Evolutionary conservation across 2,797 vertebrate genomes (phyloP), one percentile per base, ranked within the genome.

Genomic region (Rhinoraja longicauda): DNA sequence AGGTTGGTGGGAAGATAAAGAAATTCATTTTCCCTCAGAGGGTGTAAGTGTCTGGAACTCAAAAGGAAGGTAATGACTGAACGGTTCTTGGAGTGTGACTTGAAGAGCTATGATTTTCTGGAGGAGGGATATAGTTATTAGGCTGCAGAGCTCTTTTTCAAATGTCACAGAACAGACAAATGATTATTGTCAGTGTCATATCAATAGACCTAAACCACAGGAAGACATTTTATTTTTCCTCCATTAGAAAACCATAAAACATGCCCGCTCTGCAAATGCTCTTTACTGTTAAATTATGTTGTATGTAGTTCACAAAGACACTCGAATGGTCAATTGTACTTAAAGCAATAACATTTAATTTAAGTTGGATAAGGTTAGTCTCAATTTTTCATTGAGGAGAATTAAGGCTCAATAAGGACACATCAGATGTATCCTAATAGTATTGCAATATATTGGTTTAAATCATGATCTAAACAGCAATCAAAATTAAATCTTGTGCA

Each of bases 331-430:
- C 62, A 90, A 70, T 21, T 90, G 86, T 90, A 70, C 6, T 90
- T 90, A 39, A 90, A 70, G 32, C 64, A 90, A 72, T 90, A 70
- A 90, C n/a, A 90, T 90, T 90, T 45, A 67, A 90, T 45, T 90
- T 72, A n/a, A 90, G 36, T 70, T 70, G 29, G 86, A 10, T 72
- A 90, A 70, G 86, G 86, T 70, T 36, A 90, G 1, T 19, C 64
- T 70, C 29, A 90, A 70, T 90, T 62, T 86, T 59, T 24, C n/a
- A 64, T 1, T 86, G 57, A 13, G 82, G 2, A 17, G 59, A 9
- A n/a, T 90, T 90, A 90, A 90, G 32, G 62, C 21, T 90, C n/a
- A 90, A 36, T 90, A 6, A 67, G 19, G 64, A 39, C 39, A 70
- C 64, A 67, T 70, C 21, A 70, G 10, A 36, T 7, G 21, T 39